Evolutionary conservation across 2,113 vertebrate species (phyloP), one percentile per base, ranked within the genome.

Genomic region (Scopus umbretta): DNA sequence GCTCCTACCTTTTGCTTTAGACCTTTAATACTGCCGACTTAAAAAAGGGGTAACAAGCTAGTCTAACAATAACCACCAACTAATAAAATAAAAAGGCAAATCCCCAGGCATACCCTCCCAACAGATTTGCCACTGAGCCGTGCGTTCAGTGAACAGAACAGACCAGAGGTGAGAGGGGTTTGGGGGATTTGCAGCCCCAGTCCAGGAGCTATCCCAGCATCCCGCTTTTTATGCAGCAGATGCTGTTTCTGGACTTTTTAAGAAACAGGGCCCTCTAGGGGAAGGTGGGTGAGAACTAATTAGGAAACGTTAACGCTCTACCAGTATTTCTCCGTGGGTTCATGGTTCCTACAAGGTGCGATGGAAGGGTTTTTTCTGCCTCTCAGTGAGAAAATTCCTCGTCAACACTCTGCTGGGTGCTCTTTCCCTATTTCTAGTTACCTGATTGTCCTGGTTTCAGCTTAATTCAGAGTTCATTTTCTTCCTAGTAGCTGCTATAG

Each of bases 141-240:
- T 11, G 38, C 0, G 1, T 45, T 29, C 20, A 17, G 22, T 3
- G 25, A 53, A 8, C n/a, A 30, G 25, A 58, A 22, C 13, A 43
- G 42, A 17, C 17, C 66, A 16, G 23, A 19, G 34, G 62, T 2
- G 17, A 45, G 52, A 10, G n/a, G 4, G 16, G 30, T n/a, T 56
- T 65, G 58, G 40, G 56, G 56, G 13, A 42, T 6, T 23, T 67
- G 49, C 45, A n/a, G n/a, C 11, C 32, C 32, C 29, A 42, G 40
- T 12, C 40, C 40, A 42, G 40, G 40, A 42, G 40, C 17, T n/a
- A 32, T 21, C 26, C 45, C 74, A 49, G 18, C 45, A 47, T 47
- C 18, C 11, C 2, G 2, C 19, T 9, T 42, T 14, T 50, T 11
- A 2, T 2, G 18, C 27, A 32, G 10, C 8, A 1, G 14, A 6